phyloP scores from a whole-genome alignment of 2,797 vertebrate genomes.

The Sylvia borin region DNA sequence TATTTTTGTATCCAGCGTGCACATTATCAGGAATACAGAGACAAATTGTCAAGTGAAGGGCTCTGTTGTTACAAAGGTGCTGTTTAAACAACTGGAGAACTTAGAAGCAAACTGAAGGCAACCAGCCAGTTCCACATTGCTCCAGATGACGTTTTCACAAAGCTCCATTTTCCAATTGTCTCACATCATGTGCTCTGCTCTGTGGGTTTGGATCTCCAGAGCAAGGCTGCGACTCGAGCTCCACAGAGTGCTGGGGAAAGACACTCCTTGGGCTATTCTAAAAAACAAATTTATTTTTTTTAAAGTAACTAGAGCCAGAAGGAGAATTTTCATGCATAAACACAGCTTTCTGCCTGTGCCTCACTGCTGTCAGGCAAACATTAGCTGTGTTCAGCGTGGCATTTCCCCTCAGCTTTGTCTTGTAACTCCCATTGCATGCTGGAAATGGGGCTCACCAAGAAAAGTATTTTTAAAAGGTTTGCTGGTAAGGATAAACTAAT shows the following conservation, averaged over 20 bases:
- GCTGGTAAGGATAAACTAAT: background rate
- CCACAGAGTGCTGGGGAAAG: background rate
- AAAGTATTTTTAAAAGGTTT: background rate
- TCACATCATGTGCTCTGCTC: background rate
- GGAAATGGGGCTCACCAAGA: background rate
- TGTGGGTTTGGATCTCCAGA: background rate
- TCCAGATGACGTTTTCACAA: background rate
- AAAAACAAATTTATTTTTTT: background rate
- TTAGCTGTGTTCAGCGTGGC: background rate
- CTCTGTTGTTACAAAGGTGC: background rate
- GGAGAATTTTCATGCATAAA: background rate
- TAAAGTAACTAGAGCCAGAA: background rate
- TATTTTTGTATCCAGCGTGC: background rate
- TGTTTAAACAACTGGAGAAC: conserved; percentile 18
- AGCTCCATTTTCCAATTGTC: background rate
- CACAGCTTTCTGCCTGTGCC: background rate
- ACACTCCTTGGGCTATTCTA: background rate
- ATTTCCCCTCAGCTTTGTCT: background rate
- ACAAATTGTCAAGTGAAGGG: background rate
- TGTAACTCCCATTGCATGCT: background rate
- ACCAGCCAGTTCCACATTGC: conserved; percentile 1
- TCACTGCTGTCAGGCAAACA: background rate
- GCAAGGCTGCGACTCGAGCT: background rate
- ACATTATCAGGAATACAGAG: background rate
- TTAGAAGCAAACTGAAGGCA: conserved; percentile 34